phyloP scores from a whole-genome alignment of 2,888 invertebrate species.

The Melieria picta region DNA sequence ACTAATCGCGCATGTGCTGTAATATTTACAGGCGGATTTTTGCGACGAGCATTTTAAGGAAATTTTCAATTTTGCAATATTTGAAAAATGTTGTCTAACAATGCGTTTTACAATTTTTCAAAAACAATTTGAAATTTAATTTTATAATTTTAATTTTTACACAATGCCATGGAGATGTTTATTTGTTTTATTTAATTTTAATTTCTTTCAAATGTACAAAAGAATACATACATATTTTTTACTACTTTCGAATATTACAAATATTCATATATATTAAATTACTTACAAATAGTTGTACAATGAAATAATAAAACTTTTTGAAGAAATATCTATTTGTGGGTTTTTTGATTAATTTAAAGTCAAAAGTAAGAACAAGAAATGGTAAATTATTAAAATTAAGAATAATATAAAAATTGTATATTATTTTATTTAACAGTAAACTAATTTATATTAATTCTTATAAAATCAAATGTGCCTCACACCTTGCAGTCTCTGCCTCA shows the following conservation, averaged over 20 bases:
- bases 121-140: not conserved
- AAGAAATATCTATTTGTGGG: too few relatives aligned
- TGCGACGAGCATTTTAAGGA: not conserved
- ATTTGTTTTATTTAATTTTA: not conserved
- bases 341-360: too few relatives aligned
- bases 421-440: too few relatives aligned
- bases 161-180: constrained; percentile 22
- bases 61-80: not conserved
- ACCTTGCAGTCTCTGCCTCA: too few relatives aligned
- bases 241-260: constrained; percentile 4
- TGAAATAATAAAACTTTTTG: too few relatives aligned
- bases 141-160: not conserved
- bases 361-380: too few relatives aligned
- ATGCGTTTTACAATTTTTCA: constrained; percentile 9
- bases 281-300: too few relatives aligned
- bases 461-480: not conserved
- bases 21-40: constrained; percentile 41
- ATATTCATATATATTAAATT: constrained; percentile 1
- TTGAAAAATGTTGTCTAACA: constrained; percentile 13
- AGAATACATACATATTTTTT: constrained; percentile 4
- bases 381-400: too few relatives aligned
- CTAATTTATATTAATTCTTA: too few relatives aligned
- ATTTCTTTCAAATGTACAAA: constrained; percentile 24
- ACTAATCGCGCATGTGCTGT: constrained; percentile 31
- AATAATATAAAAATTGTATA: too few relatives aligned